Evolutionary conservation across 2,888 invertebrate species (phyloP).

Genomic region (Melanophora roralis): DNA sequence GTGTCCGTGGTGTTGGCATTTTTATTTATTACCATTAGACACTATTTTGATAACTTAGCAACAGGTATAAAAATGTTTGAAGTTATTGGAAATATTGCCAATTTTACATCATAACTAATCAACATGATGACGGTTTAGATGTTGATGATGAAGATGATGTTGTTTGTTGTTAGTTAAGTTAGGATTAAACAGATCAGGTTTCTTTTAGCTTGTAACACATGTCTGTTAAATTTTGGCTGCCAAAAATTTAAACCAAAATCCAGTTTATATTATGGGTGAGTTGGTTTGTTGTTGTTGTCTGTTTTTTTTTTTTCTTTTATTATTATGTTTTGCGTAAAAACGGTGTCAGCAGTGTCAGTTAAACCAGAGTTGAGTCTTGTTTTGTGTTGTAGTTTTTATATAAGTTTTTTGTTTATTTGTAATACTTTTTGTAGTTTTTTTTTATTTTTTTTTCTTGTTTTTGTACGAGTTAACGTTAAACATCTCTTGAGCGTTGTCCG

Average conservation of each 20-base stretch:
- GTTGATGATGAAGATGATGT: constrained; percentile 3
- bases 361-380: constrained; percentile 50
- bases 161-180: constrained; percentile 27
- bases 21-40: background rate
- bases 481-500: background rate
- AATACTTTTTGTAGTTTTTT: background rate
- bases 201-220: constrained; percentile 6
- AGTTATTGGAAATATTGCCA: background rate
- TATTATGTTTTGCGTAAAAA: constrained; percentile 56
- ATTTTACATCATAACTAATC: constrained; percentile 36
- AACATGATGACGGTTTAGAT: constrained; percentile 4
- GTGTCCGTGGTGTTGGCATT: background rate
- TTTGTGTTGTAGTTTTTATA: constrained; percentile 1
- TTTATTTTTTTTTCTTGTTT: background rate
- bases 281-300: constrained; percentile 15
- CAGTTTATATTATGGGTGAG: constrained; percentile 56
- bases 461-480: constrained; percentile 29
- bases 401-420: background rate
- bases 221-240: constrained; percentile 2
- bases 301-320: background rate
- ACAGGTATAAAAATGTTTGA: constrained; percentile 19
- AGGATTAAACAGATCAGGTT: constrained; percentile 37
- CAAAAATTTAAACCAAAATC: constrained; percentile 42
- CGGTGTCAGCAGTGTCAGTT: constrained; percentile 64
- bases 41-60: constrained; percentile 29